Base-by-base conservation (phyloP, 2,797 vertebrate genomes). In the Threskiornis aethiopicus region DNA sequence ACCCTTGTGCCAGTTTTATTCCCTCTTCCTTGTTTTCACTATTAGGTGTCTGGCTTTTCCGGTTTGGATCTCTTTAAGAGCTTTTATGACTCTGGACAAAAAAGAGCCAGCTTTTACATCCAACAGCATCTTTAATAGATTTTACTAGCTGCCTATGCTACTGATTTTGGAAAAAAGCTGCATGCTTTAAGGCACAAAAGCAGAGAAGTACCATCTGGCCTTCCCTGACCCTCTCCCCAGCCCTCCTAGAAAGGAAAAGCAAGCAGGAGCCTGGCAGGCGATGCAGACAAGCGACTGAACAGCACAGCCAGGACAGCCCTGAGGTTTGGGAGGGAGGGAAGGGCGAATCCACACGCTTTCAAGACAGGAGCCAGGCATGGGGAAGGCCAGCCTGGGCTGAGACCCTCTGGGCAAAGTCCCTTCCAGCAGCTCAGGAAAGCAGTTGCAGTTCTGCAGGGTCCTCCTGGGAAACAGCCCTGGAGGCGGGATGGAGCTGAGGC, bases 41-140 rank as follows among this genome's bases (percentile, higher is more conserved):
- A 16, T 91, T 49, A 90, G 80, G 31, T 44, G 59, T 25, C 29
- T 29, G 76, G 77, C 66, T 82, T 91, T 96, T 93, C 93, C 70
- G 47, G 37, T 41, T 70, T 75, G 61, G 84, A 51, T 81, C 89
- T 89, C 59, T 73, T 77, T 18, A 29, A 65, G 59, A 79, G 58
- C 55, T 88, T 94, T 92, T 89, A 44, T 42, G 89, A 46, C n/a
- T 79, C 72, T n/a, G 55, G 37, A 87, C 52, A 81, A 64, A 70
- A 84, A 51, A 66, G 54, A 80, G 41, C 29, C 29, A 18, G 17
- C 13, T 89, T 88, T 84, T 62, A 47, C 85, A 79, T 49, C 83
- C 69, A 90, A 55, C 59, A 46, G 77, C 69, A 76, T 65, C 90
- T 95, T 93, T 80, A 76, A 79, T 67, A 44, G 42, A 7, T 22